Evolutionary conservation across 2,888 invertebrate species (phyloP).

Genomic region (Zootermopsis nevadensis): DNA sequence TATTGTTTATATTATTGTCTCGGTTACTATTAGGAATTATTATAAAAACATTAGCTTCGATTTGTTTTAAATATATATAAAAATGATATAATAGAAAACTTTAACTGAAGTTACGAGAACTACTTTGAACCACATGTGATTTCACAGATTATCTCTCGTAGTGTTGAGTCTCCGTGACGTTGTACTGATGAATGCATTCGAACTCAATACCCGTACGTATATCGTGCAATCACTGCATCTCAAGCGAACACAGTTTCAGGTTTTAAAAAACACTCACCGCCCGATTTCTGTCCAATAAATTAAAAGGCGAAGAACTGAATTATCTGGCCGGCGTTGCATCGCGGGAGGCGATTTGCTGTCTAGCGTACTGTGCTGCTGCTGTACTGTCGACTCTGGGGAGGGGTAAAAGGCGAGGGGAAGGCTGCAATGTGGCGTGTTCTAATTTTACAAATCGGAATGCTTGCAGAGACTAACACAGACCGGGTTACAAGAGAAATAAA

Average conservation of each 20-base stretch:
- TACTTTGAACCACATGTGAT: neutral
- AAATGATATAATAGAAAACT: too few relatives aligned
- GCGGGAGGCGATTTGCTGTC: conserved; percentile 18
- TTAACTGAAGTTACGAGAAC: too few relatives aligned
- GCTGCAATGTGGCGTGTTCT: conserved; percentile 17
- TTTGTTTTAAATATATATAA: too few relatives aligned
- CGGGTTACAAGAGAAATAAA: neutral
- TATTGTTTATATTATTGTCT: conserved; percentile 25
- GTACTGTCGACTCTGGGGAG: neutral
- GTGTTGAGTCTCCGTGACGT: too few relatives aligned
- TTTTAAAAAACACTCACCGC: neutral
- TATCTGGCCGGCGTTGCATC: neutral
- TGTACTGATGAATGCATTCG: too few relatives aligned
- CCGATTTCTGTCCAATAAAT: neutral
- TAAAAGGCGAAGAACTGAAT: neutral
- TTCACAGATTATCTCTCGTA: neutral
- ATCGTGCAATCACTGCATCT: neutral
- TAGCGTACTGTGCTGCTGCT: conserved; percentile 10
- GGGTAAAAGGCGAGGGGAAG: conserved; percentile 15
- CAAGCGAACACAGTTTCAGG: neutral
- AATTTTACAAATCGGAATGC: conserved; percentile 14
- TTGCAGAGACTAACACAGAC: neutral
- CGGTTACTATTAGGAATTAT: neutral
- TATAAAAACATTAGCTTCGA: too few relatives aligned
- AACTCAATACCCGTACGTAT: neutral